Percentiles rank a stretch among this genome's conserved stretches.
phyloP scores from a whole-genome alignment of 2,113 vertebrate genomes.

The Promerops cafer region DNA sequence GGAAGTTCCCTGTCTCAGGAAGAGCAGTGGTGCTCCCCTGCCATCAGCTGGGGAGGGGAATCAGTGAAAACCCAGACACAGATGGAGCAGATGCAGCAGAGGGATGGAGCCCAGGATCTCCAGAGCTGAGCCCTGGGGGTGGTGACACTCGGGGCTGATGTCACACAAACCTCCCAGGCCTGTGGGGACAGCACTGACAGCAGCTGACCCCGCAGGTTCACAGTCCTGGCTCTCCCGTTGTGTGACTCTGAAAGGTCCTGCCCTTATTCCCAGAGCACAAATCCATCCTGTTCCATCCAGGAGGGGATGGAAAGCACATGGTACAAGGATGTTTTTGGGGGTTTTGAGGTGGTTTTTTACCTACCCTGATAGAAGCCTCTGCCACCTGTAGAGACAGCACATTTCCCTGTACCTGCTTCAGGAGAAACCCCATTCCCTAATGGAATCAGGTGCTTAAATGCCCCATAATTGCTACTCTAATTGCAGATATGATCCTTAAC shows the following conservation, averaged over 20 bases:
- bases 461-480: background rate
- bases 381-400: background rate
- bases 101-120: background rate
- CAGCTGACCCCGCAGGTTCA: background rate
- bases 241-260: background rate
- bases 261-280: background rate
- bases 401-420: background rate
- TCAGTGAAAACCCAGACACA: background rate
- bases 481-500: background rate
- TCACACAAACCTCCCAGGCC: background rate
- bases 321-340: background rate
- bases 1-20: background rate
- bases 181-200: background rate
- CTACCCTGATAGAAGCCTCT: background rate
- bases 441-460: background rate
- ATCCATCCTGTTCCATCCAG: background rate
- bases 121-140: background rate
- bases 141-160: background rate
- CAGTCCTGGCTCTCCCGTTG: background rate
- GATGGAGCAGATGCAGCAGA: background rate
- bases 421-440: background rate
- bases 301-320: background rate
- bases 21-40: background rate
- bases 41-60: background rate
- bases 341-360: background rate